Conservation (phyloP, 2,797 vertebrate species). For the Spinibarbus caldwelli region DNA sequence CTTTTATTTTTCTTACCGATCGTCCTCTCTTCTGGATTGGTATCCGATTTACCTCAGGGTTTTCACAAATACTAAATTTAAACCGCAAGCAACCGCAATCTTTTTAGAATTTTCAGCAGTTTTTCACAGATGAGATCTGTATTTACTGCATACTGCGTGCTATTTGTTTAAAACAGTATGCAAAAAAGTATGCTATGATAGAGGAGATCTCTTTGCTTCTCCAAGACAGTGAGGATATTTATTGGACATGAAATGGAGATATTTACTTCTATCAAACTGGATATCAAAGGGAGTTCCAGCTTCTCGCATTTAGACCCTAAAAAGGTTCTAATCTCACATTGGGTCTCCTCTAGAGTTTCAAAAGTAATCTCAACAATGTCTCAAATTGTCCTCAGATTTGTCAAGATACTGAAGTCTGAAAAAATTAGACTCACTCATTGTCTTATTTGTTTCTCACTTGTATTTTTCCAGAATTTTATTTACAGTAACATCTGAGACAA, state of each 20-base stretch:
- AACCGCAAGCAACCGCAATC: not conserved
- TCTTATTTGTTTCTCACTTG: too few species aligned
- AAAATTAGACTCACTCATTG: too few species aligned
- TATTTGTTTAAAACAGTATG: not conserved
- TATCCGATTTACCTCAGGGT: not conserved
- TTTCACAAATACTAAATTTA: not conserved
- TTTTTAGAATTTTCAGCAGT: not conserved
- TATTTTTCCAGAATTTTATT: too few species aligned
- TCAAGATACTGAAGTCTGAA: not conserved
- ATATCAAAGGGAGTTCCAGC: not conserved
- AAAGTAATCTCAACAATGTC: not conserved
- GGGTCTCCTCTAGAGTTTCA: not conserved
- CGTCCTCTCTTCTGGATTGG: not conserved
- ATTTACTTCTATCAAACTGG: not conserved
- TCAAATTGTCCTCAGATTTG: not conserved
- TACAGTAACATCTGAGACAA: too few species aligned
- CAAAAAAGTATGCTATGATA: too few species aligned
- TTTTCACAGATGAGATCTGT: not conserved
- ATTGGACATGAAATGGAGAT: not conserved
- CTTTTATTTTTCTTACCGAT: not conserved
- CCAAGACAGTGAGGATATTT: not conserved
- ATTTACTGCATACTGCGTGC: too few species aligned
- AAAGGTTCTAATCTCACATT: not conserved
- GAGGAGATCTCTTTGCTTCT: not conserved
- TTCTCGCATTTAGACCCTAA: too few species aligned